Base-by-base conservation (phyloP, 1,140 invertebrate species). In the Lanistes nyassanus region DNA sequence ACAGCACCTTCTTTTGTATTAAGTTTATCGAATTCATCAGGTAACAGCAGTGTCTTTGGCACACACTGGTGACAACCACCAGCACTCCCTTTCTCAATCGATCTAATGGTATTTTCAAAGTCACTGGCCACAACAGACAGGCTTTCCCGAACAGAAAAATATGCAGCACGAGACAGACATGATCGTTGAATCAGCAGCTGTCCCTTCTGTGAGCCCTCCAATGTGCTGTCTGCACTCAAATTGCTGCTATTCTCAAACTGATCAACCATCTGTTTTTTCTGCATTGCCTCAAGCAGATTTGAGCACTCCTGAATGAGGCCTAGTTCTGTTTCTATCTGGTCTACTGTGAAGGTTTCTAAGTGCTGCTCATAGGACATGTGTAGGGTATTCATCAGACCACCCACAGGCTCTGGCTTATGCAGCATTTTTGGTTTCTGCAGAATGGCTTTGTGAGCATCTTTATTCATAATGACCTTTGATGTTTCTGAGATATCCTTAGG, bases 21-120 rank as follows among this genome's bases (percentile, higher is more conserved):
- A 37, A 65, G 6, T 21, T 51, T 72, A 13, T 36, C 56, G 13
- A 51, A 37, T 31, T 76, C 75, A 23, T 69, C 68, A 19, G 39
- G 68, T 7, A 76, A 31, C 56, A 76, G 58, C 37, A 71, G 37
- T 9, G 60, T 60, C 51, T 23, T n/a, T 7, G 75, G 75, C 19
- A 76, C 11, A 23, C 62, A 36, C 42, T 76, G 75, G 53, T 76
- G 68, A 11, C 31, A 29, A 55, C 75, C 11, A 16, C 75, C 75
- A 34, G 16, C 65, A 6, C 47, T 31, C 11, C 19, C 31, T 34
- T 29, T 7, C 19, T 42, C 6, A 5, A 9, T 13, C 19, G 31
- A 26, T 11, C 36, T 26, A 16, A 76, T 36, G 11, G 67, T 39
- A 26, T 53, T 29, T 9, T 51, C 21, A 19, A 76, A 62, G 42